Base-by-base conservation (phyloP, 2,888 invertebrate genomes). In the Lymantria dispar region DNA sequence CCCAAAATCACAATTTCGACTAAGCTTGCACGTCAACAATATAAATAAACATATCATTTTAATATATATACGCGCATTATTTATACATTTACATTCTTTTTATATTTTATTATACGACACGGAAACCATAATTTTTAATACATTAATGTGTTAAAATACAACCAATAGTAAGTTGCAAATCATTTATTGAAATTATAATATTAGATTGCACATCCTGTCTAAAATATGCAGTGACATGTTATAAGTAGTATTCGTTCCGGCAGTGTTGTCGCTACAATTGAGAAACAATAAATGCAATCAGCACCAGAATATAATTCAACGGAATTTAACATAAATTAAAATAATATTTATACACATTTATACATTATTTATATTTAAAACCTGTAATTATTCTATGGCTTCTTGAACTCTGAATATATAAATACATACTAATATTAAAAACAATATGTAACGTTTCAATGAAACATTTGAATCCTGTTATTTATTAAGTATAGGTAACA, bases 271-370 rank as follows among this genome's bases (percentile, higher is more conserved):
- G 45, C 52, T 55, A 62, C 45, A 48, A 48, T 53, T 63, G 52
- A 56, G 59, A 72, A 81, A 80, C 61, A 74, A 75, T 38, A 78
- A 74, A 77, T 78, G 79, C 80, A 73, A 67, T 79, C 76, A 77
- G 85, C 86, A 85, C 83, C 85, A 81, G 74, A 64, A 40, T 75
- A 76, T 78, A 74, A 78, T 72, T 74, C 71, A 76, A 78, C 67
- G 77, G 78, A 78, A 75, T 72, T 40, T 70, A 79, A 78, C 71
- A 84, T 82, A 85, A 85, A 83, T 81, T 81, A 84, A 72, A 74
- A 81, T 77, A 78, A 68, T 61, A 83, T 81, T 81, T 84, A 78
- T 85, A 87, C 81, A 88, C 78, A 85, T 85, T 85, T 87, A 85
- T 81, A 86, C 73, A 79, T 59, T 52, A 69, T 60, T 63, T 64